A percentile compares a stretch with the other conserved stretches of the same genome.
Conservation (phyloP, 2,797 vertebrate species). For the Sebastes reedi region DNA sequence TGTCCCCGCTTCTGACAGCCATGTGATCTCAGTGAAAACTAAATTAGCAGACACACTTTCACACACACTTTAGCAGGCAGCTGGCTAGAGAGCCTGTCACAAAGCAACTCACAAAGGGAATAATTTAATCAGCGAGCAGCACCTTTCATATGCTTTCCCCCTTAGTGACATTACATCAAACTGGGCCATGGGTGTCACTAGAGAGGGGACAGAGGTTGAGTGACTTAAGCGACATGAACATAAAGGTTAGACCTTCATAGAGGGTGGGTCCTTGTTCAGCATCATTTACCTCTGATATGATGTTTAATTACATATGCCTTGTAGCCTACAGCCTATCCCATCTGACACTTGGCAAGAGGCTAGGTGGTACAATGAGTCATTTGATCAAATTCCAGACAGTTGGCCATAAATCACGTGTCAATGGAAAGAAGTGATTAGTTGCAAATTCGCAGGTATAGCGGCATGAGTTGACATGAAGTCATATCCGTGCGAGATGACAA, state of each 20-base stretch:
- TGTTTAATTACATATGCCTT: neutral
- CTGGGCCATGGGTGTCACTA: neutral
- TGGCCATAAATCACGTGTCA: neutral
- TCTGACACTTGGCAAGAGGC: neutral
- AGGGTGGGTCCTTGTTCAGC: neutral
- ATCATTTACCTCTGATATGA: neutral
- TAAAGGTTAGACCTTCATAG: neutral
- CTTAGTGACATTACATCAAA: constrained; percentile 37
- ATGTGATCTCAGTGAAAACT: constrained; percentile 53
- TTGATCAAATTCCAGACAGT: neutral
- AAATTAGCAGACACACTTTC: constrained; percentile 35
- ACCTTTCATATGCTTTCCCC: constrained; percentile 46
- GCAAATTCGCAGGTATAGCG: neutral
- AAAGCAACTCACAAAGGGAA: constrained; percentile 61
- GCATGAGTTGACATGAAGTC: neutral
- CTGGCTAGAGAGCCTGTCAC: constrained; percentile 27
- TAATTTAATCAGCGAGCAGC: constrained; percentile 52
- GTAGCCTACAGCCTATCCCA: neutral
- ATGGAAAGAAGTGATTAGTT: neutral
- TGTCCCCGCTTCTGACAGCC: constrained; percentile 41
- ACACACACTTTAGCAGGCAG: constrained; percentile 7
- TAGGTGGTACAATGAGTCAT: neutral
- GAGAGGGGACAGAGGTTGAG: neutral
- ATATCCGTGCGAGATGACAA: neutral
- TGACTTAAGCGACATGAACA: neutral